A percentile compares a stretch with the other conserved stretches of the same genome.
These are phyloP conservation scores for Fistularia tabacaria DNA, from an alignment of 2,797 vertebrate genomes.

Conservation along the genomic window DNA sequence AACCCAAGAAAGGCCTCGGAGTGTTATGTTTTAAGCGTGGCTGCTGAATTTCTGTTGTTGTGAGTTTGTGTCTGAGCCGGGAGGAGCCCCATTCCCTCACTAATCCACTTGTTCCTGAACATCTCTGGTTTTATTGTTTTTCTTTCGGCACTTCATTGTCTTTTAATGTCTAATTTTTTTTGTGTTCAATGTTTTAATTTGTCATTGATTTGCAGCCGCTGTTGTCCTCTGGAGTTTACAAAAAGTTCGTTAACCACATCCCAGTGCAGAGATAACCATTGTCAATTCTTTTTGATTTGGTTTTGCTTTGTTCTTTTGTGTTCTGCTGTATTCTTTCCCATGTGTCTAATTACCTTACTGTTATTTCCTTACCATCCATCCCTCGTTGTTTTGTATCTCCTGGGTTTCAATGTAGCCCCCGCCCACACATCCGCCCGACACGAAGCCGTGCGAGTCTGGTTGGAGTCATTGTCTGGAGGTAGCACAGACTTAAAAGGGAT, in stretches of 20 bases:
- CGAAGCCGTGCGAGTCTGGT: conserved; percentile 96
- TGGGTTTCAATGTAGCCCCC: conserved; percentile 81
- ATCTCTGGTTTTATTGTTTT: conserved; percentile 45
- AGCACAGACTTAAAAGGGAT: conserved; percentile 75
- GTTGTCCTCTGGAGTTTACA: conserved; percentile 35
- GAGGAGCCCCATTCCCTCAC: conserved; percentile 25
- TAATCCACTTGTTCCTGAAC: conserved; percentile 53
- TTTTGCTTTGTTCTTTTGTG: conserved; percentile 59
- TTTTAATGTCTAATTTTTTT: conserved; percentile 58
- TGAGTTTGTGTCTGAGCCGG: conserved; percentile 25
- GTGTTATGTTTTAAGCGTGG: conserved; percentile 28
- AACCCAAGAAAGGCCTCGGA: conserved; percentile 4
- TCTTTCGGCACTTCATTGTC: conserved; percentile 25
- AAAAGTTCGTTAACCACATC: conserved; percentile 31
- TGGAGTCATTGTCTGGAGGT: conserved; percentile 98
- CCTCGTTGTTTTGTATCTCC: conserved; percentile 53
- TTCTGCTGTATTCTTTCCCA: conserved; percentile 56
- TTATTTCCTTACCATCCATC: conserved; percentile 62
- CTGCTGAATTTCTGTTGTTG: conserved; percentile 41
- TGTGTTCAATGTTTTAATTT: conserved; percentile 51
- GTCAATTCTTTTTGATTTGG: conserved; percentile 48
- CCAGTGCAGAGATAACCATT: conserved; percentile 48
- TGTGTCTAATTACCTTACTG: conserved; percentile 67
- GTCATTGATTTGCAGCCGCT: conserved; percentile 28
- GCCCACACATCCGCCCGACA: conserved; percentile 87